Conservation (phyloP, 1,140 invertebrate species). For the Conus ventricosus region DNA sequence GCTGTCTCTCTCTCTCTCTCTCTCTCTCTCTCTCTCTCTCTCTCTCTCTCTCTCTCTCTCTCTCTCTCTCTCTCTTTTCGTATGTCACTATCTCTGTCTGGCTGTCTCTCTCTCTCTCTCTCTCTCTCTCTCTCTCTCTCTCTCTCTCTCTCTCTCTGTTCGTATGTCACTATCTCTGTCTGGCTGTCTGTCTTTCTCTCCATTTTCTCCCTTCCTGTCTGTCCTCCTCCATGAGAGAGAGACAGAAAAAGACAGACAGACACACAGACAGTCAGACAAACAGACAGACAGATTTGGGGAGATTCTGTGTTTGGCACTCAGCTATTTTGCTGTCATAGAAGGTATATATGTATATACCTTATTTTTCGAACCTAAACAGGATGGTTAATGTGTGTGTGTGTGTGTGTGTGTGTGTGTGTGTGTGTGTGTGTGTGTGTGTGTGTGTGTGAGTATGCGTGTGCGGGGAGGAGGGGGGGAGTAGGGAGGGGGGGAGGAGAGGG, state of each 20-base stretch:
- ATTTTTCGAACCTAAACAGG: too few species aligned
- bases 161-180: not conserved
- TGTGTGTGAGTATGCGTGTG: too few species aligned
- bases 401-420: slow-evolving; percentile 10
- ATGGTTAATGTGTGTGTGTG: not conserved
- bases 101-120: not conserved
- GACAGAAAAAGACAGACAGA: not conserved
- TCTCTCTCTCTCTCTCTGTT: not conserved
- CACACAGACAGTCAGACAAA: not conserved
- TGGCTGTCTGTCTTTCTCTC: not conserved
- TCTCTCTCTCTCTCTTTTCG: not conserved
- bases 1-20: too few species aligned
- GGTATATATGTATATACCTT: too few species aligned
- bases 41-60: not conserved
- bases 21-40: not conserved
- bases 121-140: not conserved
- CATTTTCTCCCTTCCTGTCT: not conserved
- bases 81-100: not conserved
- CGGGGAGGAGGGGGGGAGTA: too few species aligned
- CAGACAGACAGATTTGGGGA: too few species aligned
- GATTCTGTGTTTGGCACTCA: too few species aligned
- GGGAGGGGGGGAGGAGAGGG: too few species aligned
- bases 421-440: not conserved
- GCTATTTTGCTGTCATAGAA: too few species aligned
- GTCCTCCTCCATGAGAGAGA: not conserved